Conservation (phyloP, 2,797 vertebrate genomes). For the Pseudocheirus occidentalis region DNA sequence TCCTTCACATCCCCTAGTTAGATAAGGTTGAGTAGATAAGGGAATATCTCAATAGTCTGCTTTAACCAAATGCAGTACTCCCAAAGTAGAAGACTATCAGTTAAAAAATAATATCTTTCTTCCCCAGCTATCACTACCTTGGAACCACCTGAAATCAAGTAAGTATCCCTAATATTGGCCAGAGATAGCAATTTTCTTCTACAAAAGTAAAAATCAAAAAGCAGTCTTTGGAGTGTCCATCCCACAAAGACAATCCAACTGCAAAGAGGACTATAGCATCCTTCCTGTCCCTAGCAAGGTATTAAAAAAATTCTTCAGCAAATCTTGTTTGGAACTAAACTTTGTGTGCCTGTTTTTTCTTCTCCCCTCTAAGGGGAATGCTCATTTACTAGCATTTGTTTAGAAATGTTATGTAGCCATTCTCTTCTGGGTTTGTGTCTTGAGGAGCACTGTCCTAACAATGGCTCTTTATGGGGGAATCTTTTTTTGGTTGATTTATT, state of each 20-base stretch:
- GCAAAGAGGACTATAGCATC: background rate
- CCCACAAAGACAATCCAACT: background rate
- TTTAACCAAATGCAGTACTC: background rate
- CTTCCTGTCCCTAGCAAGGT: background rate
- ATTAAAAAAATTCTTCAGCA: no score
- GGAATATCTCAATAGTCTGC: background rate
- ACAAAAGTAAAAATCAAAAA: background rate
- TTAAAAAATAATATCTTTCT: background rate
- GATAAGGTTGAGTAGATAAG: background rate
- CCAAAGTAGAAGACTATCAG: background rate
- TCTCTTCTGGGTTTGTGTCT: no score
- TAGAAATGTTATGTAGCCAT: no score
- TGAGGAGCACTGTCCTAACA: background rate
- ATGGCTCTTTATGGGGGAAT: background rate
- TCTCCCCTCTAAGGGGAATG: no score
- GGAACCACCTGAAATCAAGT: background rate
- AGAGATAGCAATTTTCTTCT: background rate
- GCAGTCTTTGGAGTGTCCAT: background rate
- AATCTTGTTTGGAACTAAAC: no score
- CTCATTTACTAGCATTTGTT: no score
- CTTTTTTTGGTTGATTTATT: background rate
- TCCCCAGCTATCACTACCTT: background rate
- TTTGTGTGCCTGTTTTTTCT: no score
- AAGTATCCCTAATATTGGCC: background rate
- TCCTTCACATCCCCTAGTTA: background rate